Conservation (phyloP, 2,888 invertebrate species). For the Drosophila phalerata region DNA sequence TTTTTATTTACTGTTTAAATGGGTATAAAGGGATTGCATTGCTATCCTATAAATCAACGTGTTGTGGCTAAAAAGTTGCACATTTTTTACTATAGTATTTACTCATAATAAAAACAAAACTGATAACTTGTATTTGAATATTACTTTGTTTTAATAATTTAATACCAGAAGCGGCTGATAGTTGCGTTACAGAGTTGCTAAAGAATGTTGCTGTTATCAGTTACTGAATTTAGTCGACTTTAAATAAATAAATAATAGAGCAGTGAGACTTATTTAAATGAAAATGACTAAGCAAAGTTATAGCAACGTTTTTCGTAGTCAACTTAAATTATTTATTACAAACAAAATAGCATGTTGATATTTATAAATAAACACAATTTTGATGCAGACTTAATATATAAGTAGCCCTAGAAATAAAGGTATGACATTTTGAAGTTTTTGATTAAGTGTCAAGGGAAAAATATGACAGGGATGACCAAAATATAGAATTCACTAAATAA, state of each 20-base stretch:
- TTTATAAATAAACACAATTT: no score
- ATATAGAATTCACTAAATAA: not conserved
- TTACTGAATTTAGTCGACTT: not conserved
- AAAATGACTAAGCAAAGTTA: not conserved
- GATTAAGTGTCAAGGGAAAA: no score
- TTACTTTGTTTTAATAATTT: not conserved
- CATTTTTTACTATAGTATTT: not conserved
- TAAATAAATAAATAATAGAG: not conserved
- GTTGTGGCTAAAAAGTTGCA: conserved; percentile 10
- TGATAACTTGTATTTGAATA: conserved; percentile 4
- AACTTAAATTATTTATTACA: no score
- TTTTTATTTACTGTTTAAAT: conserved; percentile 57
- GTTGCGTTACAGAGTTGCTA: not conserved
- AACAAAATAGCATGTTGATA: no score
- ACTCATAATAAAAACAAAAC: not conserved
- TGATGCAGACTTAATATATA: no score
- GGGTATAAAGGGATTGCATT: conserved; percentile 36
- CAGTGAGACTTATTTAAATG: not conserved
- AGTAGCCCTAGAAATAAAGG: no score
- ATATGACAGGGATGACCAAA: not conserved
- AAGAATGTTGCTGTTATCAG: not conserved
- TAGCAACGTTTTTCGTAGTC: not conserved
- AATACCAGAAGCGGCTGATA: not conserved
- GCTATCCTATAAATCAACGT: conserved; percentile 26
- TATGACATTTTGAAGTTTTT: no score